A percentile compares a stretch with the other conserved stretches of the same genome.
These are phyloP conservation scores for Enteromius argenteus DNA, from an alignment of 2,797 vertebrate species.

Conservation along the genomic window DNA sequence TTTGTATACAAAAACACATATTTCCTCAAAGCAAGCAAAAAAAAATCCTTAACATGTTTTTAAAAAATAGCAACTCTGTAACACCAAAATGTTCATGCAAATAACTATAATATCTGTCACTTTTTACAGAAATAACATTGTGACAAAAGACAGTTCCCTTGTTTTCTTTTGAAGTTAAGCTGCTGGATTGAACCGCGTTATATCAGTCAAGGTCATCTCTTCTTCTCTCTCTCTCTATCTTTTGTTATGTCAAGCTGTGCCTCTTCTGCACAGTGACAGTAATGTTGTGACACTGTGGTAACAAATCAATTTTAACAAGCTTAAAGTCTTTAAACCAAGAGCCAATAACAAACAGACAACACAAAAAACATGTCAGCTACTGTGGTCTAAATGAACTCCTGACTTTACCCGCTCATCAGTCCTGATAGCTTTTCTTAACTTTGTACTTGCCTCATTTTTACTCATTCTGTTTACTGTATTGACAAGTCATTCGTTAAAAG, in stretches of 20 bases:
- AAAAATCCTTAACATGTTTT: no score
- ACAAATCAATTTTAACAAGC: conserved; percentile 47
- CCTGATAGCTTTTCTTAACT: background rate
- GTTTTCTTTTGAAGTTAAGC: background rate
- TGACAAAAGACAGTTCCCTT: background rate
- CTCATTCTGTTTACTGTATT: background rate
- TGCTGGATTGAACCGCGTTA: background rate
- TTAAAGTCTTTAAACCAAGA: conserved; percentile 26
- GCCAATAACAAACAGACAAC: conserved; percentile 5
- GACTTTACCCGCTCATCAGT: background rate
- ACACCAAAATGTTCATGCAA: background rate
- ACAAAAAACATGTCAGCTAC: background rate
- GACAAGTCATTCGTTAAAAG: background rate
- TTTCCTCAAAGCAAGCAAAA: background rate
- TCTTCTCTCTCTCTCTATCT: background rate
- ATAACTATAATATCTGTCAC: background rate
- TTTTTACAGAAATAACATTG: background rate
- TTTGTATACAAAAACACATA: background rate
- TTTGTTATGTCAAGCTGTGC: conserved; percentile 5
- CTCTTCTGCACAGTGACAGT: conserved; percentile 8
- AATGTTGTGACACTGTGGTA: conserved; percentile 12
- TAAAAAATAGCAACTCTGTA: background rate
- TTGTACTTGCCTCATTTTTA: background rate
- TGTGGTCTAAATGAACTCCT: conserved; percentile 5
- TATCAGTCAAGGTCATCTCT: conserved; percentile 27